These are phyloP conservation scores for Zaprionus nigranus DNA, from an alignment of 1,140 invertebrate species.

Conservation along the genomic window DNA sequence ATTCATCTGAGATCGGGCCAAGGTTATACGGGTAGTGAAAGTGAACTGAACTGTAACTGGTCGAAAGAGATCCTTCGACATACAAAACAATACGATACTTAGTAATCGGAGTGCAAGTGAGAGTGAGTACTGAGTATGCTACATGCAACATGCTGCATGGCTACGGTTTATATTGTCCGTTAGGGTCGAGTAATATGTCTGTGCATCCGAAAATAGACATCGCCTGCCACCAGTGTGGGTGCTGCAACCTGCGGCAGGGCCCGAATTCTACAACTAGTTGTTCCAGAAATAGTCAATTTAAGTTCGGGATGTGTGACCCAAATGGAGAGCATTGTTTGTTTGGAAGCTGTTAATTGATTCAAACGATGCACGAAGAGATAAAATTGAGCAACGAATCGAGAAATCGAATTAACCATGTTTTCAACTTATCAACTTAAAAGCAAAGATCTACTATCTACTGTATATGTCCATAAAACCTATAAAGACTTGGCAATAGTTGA, in stretches of 20 bases:
- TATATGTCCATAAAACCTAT: not conserved
- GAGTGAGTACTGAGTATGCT: conserved; percentile 9
- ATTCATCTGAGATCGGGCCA: conserved; percentile 1
- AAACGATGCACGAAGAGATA: not conserved
- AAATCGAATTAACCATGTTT: not conserved
- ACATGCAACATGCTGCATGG: not conserved
- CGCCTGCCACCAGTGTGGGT: conserved; percentile 21
- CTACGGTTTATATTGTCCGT: not conserved
- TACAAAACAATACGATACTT: not conserved
- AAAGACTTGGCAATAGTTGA: not conserved
- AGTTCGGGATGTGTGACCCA: conserved; percentile 58
- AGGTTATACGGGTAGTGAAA: conserved; percentile 44
- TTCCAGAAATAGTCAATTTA: conserved; percentile 68
- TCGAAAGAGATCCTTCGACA: conserved; percentile 6
- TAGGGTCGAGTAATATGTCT: not conserved
- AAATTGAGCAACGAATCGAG: not conserved
- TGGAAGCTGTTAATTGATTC: conserved; percentile 37
- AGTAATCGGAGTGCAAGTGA: conserved; percentile 29
- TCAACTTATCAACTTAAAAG: not conserved
- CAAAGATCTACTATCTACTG: not conserved
- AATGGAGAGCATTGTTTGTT: conserved; percentile 37
- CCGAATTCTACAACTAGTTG: conserved; percentile 43
- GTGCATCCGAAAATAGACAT: conserved; percentile 46
- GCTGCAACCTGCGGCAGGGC: conserved; percentile 24
- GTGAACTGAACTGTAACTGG: conserved; percentile 14